phyloP scores from a whole-genome alignment of 1,140 invertebrate species.

The Drosophila santomea region DNA sequence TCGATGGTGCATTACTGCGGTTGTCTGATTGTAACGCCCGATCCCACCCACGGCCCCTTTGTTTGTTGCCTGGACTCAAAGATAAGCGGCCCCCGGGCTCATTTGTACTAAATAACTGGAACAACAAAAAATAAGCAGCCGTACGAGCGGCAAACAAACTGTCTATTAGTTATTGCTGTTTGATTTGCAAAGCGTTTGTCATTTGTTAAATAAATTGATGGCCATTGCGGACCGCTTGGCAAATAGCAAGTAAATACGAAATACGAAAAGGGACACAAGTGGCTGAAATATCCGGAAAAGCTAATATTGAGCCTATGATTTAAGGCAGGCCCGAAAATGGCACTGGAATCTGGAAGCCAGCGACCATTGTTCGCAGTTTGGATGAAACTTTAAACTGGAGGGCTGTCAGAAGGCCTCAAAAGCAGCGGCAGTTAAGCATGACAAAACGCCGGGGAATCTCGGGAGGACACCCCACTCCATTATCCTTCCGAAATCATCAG shows the following conservation, averaged over 20 bases:
- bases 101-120: constrained; percentile 75
- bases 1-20: constrained; percentile 60
- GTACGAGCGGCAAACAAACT: constrained; percentile 62
- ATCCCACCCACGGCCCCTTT: constrained; percentile 19
- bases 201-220: constrained; percentile 82
- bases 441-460: constrained; percentile 33
- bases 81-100: constrained; percentile 60
- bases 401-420: constrained; percentile 32
- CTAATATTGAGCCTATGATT: constrained; percentile 46
- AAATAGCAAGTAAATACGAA: constrained; percentile 53
- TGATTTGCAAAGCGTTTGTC: constrained; percentile 79
- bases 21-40: constrained; percentile 47
- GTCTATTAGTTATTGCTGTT: constrained; percentile 80
- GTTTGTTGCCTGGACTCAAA: constrained; percentile 31
- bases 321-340: constrained; percentile 9
- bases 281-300: constrained; percentile 14
- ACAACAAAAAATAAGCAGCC: constrained; percentile 38
- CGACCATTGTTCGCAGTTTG: constrained; percentile 11
- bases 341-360: background rate
- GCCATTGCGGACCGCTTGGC: constrained; percentile 66
- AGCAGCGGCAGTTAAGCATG: constrained; percentile 41
- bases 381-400: constrained; percentile 33
- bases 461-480: constrained; percentile 15
- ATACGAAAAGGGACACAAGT: constrained; percentile 18
- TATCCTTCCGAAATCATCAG: constrained; percentile 52